Conservation (phyloP, 2,797 vertebrate species). For the Uromys caudimaculatus region DNA sequence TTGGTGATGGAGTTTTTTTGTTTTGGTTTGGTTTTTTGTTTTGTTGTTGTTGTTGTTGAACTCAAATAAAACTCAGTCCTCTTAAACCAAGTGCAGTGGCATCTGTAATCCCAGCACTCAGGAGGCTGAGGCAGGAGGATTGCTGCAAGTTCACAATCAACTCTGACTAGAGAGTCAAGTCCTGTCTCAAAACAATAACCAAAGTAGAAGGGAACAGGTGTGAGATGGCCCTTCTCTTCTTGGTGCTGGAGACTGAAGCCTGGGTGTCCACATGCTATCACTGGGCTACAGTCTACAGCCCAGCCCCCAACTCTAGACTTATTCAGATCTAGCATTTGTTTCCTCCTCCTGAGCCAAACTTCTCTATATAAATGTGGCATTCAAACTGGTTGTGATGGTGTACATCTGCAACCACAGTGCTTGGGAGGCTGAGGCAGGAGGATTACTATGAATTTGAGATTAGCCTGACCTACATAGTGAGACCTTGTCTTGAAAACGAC, state of each 20-base stretch:
- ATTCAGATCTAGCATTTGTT: too few species aligned
- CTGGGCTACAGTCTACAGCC: background rate
- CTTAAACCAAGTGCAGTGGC: background rate
- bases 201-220: background rate
- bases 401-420: background rate
- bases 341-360: background rate
- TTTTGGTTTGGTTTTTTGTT: background rate
- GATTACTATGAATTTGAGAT: background rate
- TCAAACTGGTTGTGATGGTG: too few species aligned
- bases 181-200: background rate
- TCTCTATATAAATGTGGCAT: background rate
- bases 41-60: background rate
- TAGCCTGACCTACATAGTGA: background rate
- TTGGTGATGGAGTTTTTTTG: too few species aligned
- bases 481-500: background rate
- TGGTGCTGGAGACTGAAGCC: background rate
- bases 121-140: background rate
- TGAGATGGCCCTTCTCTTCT: background rate
- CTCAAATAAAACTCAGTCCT: constrained; percentile 26
- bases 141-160: background rate
- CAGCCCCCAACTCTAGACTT: background rate
- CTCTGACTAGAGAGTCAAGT: background rate
- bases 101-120: background rate
- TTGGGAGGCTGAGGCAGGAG: background rate
- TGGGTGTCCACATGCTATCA: background rate